A percentile compares a stretch with the other conserved stretches of the same genome.
phyloP scores from a whole-genome alignment of 2,113 vertebrate species.

The Paratilapia polleni region DNA sequence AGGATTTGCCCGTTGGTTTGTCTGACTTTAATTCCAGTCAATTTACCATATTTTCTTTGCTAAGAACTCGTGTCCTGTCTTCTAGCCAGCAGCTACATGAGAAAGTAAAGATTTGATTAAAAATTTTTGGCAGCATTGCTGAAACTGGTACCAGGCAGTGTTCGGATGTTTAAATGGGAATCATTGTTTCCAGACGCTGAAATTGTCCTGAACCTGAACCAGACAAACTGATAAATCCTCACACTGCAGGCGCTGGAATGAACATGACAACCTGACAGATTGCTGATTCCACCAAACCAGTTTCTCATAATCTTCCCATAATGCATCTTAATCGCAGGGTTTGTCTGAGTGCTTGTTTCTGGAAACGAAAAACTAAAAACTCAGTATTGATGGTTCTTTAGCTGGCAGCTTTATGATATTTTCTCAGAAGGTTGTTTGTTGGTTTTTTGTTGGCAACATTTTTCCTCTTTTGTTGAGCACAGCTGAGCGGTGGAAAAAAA shows the following conservation, averaged over 20 bases:
- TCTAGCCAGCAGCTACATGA: neutral
- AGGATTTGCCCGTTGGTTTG: accelerated
- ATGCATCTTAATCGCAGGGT: neutral
- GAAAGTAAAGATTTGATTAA: accelerated
- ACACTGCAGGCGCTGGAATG: neutral
- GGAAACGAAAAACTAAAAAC: neutral
- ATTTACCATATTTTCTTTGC: accelerated
- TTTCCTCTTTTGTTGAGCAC: neutral
- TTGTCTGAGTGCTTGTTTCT: neutral
- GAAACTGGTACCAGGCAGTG: accelerated
- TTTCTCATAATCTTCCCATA: no score
- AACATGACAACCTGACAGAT: neutral
- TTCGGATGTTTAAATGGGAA: neutral
- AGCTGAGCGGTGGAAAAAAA: neutral
- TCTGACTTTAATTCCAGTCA: neutral
- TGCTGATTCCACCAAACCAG: no score
- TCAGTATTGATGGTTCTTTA: no score
- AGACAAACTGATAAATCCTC: neutral
- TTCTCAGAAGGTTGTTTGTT: no score
- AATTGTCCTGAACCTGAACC: neutral
- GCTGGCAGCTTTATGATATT: no score
- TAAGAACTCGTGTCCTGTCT: neutral
- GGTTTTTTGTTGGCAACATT: neutral
- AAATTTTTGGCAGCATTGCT: neutral
- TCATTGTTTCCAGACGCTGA: neutral